phyloP scores from a whole-genome alignment of 1,140 invertebrate species.

The Cardiocondyla obscurior region DNA sequence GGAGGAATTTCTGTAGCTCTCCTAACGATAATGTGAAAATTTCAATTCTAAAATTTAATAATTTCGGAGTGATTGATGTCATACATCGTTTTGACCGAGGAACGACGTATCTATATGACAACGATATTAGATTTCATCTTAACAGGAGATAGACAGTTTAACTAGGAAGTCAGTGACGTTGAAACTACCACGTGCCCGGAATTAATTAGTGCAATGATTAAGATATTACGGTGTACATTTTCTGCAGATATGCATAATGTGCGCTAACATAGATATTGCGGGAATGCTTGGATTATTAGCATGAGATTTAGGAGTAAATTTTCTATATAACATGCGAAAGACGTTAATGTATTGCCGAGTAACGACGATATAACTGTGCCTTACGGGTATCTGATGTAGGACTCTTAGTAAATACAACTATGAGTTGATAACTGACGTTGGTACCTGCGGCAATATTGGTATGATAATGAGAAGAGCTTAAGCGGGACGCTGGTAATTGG shows the following conservation, averaged over 20 bases:
- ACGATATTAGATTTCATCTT: conserved; percentile 12
- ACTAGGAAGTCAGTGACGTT: background rate
- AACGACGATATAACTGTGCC: conserved; percentile 25
- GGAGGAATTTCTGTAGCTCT: background rate
- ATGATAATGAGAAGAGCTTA: conserved; percentile 39
- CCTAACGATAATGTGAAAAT: conserved; percentile 8
- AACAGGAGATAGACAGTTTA: background rate
- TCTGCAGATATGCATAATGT: background rate
- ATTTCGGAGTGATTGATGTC: conserved; percentile 13
- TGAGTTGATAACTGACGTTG: conserved; percentile 30
- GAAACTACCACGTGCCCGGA: background rate
- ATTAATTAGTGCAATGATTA: conserved; percentile 11
- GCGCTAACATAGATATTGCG: background rate
- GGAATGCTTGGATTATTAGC: conserved; percentile 17
- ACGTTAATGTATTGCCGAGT: conserved; percentile 20
- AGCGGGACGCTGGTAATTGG: background rate
- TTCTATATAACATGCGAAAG: background rate
- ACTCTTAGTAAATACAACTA: conserved; percentile 35
- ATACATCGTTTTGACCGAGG: background rate
- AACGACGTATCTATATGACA: background rate
- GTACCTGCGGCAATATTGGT: conserved; percentile 37
- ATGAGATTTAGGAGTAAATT: conserved; percentile 23
- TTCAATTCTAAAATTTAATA: conserved; percentile 20
- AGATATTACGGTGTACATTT: background rate
- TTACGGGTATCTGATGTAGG: conserved; percentile 13